Evolutionary conservation across 2,888 invertebrate species (phyloP).

Genomic region (Neocrepidodera transversa): DNA sequence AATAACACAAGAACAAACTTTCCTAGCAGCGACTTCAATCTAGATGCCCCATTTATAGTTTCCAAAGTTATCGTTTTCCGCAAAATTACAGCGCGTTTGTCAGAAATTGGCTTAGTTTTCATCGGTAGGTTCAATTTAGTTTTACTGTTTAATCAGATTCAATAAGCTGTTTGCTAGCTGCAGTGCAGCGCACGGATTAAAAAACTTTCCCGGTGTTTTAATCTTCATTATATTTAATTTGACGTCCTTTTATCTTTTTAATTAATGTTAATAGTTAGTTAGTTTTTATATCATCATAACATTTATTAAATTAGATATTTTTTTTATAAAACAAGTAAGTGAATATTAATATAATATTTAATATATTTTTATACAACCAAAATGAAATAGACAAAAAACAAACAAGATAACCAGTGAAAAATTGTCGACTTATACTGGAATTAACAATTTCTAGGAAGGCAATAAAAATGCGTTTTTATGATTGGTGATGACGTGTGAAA

Average conservation of each 20-base stretch:
- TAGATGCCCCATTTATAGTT: conserved; percentile 7
- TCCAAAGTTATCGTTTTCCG: conserved; percentile 5
- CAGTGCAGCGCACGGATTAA: conserved; percentile 4
- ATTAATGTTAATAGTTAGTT: background rate
- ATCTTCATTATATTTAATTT: background rate
- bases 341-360: no score
- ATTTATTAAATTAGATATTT: no score
- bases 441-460: no score
- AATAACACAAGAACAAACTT: conserved; percentile 1
- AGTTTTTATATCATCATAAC: no score
- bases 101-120: conserved; percentile 8
- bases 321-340: no score
- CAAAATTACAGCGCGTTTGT: conserved; percentile 6
- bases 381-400: no score
- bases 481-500: no score
- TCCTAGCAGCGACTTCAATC: background rate
- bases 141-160: conserved; percentile 10
- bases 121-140: conserved; percentile 2
- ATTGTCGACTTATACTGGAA: no score
- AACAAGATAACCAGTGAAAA: no score
- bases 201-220: conserved; percentile 2
- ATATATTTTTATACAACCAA: no score
- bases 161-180: background rate
- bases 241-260: background rate
- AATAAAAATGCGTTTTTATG: no score